Evolutionary conservation across 2,888 invertebrate species (phyloP).

Genomic region (Zaprionus lineosus): DNA sequence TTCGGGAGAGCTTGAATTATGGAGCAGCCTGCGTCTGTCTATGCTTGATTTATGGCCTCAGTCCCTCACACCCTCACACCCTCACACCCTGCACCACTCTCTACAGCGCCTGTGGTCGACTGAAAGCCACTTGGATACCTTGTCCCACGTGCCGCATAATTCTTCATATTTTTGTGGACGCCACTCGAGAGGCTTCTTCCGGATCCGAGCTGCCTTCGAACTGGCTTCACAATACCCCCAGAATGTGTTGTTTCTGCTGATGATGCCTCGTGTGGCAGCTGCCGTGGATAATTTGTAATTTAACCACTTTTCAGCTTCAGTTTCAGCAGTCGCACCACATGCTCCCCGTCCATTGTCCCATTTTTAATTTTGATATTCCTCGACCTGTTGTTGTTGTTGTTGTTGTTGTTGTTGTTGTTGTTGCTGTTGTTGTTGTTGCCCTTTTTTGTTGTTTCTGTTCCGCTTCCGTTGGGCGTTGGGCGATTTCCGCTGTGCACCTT

Average conservation of each 20-base stretch:
- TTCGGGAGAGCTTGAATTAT: conserved; percentile 60
- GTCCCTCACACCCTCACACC: not conserved
- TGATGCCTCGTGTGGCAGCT: conserved; percentile 57
- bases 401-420: conserved; percentile 27
- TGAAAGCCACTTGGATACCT: not conserved
- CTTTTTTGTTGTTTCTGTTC: conserved; percentile 38
- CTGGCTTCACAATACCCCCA: conserved; percentile 40
- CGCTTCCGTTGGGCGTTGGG: conserved; percentile 66
- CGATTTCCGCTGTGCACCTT: conserved; percentile 67
- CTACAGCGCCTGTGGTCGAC: conserved; percentile 6
- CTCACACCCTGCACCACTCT: not conserved
- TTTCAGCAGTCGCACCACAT: conserved; percentile 79
- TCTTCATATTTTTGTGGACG: conserved; percentile 64
- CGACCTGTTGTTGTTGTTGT: conserved; percentile 35
- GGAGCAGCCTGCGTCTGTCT: conserved; percentile 69
- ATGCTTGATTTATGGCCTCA: conserved; percentile 70
- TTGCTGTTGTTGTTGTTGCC: conserved; percentile 34
- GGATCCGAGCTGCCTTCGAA: conserved; percentile 40
- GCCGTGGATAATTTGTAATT: conserved; percentile 82
- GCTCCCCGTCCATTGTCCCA: conserved; percentile 26
- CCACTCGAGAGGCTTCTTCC: conserved; percentile 59
- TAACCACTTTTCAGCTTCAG: conserved; percentile 83
- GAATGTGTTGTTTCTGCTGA: conserved; percentile 34
- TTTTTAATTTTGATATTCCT: conserved; percentile 26
- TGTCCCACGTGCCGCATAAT: conserved; percentile 73